Conservation (phyloP, 1,140 invertebrate species). For the Drosophila ohnishii region DNA sequence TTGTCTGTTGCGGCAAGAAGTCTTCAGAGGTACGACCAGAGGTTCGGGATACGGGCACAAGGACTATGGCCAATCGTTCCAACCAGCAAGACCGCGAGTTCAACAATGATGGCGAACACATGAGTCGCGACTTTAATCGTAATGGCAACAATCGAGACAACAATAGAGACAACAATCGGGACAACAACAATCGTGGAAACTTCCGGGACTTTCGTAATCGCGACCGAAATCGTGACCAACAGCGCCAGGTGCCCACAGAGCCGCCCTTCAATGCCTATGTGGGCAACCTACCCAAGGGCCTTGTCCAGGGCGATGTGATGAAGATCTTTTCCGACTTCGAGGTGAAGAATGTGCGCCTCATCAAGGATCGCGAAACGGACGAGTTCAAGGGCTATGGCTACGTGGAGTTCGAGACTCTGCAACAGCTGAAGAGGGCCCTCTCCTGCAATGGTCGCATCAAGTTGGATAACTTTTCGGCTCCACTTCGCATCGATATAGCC, state of each 20-base stretch:
- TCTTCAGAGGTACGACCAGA: slow-evolving; percentile 7
- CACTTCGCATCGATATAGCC: slow-evolving; percentile 93
- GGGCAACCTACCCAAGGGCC: slow-evolving; percentile 93
- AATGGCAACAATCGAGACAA: slow-evolving; percentile 12
- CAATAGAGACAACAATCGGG: slow-evolving; percentile 21
- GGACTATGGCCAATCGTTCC: slow-evolving; percentile 63
- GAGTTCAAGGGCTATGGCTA: slow-evolving; percentile 98
- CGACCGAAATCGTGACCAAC: slow-evolving; percentile 62
- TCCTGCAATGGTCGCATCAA: slow-evolving; percentile 89
- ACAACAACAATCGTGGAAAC: slow-evolving; percentile 12
- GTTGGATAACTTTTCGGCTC: slow-evolving; percentile 86
- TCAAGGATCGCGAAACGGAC: slow-evolving; percentile 96
- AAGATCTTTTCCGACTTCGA: slow-evolving; percentile 91
- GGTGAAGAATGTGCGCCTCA: slow-evolving; percentile 92
- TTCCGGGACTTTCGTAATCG: slow-evolving; percentile 51
- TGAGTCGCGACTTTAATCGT: slow-evolving; percentile 28
- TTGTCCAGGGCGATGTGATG: slow-evolving; percentile 97
- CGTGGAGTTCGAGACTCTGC: slow-evolving; percentile 94
- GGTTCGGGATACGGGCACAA: slow-evolving; percentile 6
- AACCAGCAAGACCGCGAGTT: slow-evolving; percentile 34
- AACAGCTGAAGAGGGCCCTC: slow-evolving; percentile 91
- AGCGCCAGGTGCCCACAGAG: slow-evolving; percentile 89
- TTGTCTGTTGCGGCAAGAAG: slow-evolving; percentile 7
- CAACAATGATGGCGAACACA: slow-evolving; percentile 14
- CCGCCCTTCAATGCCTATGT: slow-evolving; percentile 96